Conservation (phyloP, 1,140 invertebrate species). For the Samia ricini region DNA sequence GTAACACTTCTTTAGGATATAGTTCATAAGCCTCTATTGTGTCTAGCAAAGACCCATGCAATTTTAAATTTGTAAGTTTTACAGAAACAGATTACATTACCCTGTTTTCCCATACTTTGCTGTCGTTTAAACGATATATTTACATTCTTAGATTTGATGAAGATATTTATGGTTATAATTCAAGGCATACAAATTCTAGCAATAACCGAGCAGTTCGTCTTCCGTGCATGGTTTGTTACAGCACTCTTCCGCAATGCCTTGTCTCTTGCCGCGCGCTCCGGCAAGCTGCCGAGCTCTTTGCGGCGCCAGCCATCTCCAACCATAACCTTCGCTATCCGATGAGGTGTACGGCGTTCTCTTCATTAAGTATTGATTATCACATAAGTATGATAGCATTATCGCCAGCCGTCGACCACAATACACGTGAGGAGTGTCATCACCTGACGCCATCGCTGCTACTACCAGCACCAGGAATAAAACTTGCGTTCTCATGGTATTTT, state of each 20-base stretch:
- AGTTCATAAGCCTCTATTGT: too few species aligned
- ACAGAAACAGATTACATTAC: too few species aligned
- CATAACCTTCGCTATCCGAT: background rate
- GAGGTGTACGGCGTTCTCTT: background rate
- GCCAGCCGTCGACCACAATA: background rate
- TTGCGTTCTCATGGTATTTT: too few species aligned
- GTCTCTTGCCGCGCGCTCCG: background rate
- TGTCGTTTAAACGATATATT: too few species aligned
- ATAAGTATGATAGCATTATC: background rate
- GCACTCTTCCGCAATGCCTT: conserved; percentile 1
- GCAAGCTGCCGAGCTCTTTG: background rate
- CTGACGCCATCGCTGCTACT: background rate
- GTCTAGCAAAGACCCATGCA: too few species aligned
- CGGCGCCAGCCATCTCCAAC: background rate
- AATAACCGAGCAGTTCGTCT: conserved; percentile 1
- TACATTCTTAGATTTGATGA: too few species aligned
- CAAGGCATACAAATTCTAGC: too few species aligned
- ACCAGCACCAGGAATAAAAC: too few species aligned
- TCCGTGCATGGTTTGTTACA: background rate
- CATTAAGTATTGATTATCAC: background rate
- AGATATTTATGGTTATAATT: too few species aligned
- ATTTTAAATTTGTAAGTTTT: too few species aligned
- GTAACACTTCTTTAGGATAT: too few species aligned
- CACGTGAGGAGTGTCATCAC: background rate
- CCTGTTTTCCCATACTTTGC: too few species aligned